Conservation (phyloP, 1,140 invertebrate genomes). For the Procambarus virginalis region DNA sequence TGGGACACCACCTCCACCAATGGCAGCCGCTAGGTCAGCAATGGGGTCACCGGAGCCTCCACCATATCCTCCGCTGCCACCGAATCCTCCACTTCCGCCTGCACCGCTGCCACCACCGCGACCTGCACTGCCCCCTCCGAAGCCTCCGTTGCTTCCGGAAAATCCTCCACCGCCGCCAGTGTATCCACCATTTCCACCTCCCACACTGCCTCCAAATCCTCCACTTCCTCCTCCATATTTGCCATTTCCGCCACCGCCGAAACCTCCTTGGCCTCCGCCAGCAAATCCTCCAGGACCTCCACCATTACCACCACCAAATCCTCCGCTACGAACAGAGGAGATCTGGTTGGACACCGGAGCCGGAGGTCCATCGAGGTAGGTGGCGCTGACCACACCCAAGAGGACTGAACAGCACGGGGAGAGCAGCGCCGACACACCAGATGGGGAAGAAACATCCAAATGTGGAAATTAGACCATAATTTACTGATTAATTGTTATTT, state of each 20-base stretch:
- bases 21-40: neutral
- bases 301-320: neutral
- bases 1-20: constrained; percentile 65
- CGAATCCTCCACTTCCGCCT: neutral
- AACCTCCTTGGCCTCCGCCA: neutral
- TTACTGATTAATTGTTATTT: too few relatives aligned
- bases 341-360: neutral
- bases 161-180: neutral
- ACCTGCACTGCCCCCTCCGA: neutral
- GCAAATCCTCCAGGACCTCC: neutral
- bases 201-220: neutral
- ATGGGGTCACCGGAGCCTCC: constrained; percentile 21
- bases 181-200: neutral
- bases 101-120: neutral
- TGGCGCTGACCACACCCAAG: constrained; percentile 1
- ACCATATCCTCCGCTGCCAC: constrained; percentile 4
- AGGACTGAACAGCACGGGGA: neutral
- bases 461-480: too few relatives aligned
- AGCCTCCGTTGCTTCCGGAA: neutral
- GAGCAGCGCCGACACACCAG: too few relatives aligned
- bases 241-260: neutral
- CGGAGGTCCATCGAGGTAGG: constrained; percentile 8
- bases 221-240: neutral
- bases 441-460: too few relatives aligned
- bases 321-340: neutral